Evolutionary conservation across 2,888 invertebrate species (phyloP).

Genomic region (Cantharis rustica): DNA sequence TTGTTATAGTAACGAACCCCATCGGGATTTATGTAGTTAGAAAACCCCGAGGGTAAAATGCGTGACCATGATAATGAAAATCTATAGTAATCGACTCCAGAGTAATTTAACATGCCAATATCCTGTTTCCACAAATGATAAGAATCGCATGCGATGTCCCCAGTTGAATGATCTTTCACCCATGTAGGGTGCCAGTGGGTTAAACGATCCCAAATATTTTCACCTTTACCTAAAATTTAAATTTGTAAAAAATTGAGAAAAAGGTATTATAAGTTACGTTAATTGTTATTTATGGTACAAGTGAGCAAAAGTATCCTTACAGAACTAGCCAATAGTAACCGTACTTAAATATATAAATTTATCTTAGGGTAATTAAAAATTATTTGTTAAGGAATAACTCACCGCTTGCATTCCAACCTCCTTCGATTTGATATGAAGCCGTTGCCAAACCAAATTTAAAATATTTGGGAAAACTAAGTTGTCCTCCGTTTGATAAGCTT

Average conservation of each 20-base stretch:
- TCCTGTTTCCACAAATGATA: slow-evolving; percentile 43
- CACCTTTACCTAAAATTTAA: slow-evolving; percentile 52
- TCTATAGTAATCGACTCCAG: slow-evolving; percentile 56
- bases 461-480: slow-evolving; percentile 39
- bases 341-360: no score
- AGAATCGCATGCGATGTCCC: slow-evolving; percentile 45
- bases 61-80: slow-evolving; percentile 69
- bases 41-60: slow-evolving; percentile 63
- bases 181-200: slow-evolving; percentile 51
- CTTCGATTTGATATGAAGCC: slow-evolving; percentile 43
- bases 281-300: no score
- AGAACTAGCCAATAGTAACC: no score
- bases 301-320: no score
- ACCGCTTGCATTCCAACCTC: slow-evolving; percentile 40
- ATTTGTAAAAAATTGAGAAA: neutral
- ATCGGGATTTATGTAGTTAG: slow-evolving; percentile 61
- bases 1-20: slow-evolving; percentile 68
- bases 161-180: slow-evolving; percentile 38
- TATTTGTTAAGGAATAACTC: neutral
- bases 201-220: slow-evolving; percentile 60
- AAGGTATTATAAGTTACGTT: no score
- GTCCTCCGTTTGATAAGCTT: neutral
- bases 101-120: slow-evolving; percentile 36
- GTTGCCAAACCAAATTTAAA: slow-evolving; percentile 52
- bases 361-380: no score